Base-by-base conservation (phyloP, 2,888 invertebrate species). In the Hydropsyche betteni region DNA sequence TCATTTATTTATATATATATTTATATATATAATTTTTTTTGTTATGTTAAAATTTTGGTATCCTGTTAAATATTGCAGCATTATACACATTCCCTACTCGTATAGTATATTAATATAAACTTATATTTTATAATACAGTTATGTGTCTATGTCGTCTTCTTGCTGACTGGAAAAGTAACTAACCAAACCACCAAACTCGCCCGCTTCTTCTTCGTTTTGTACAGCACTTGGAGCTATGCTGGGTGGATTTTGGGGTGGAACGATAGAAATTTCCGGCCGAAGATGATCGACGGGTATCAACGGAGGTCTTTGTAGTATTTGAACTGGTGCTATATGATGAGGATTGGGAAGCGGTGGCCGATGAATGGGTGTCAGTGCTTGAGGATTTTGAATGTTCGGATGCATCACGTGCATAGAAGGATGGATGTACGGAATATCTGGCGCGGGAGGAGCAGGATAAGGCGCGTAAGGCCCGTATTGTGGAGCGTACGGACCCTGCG, bases 151-250 rank as follows among this genome's bases (percentile, higher is more conserved):
- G 85, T 95, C 95, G 83, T 95, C 95, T 84, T 95, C 93, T 80
- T 91, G 91, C 85, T 96, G 96, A 83, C 95, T 95, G 81, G 95
- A 95, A 85, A 96, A 96, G 86, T 96, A 96, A 84, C 95, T 95
- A 76, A 96, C 96, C 81, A 96, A 89, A 4, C 96, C 96, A 53
- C 95, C 95, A 84, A 96, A 96, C 83, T 95, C 95, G 69, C 94
- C 91, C 79, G 89, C 88, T 80, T 89, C 90, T 76, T 90, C 90
- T 81, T 87, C 84, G 77, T 75, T 80, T 80, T 79, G 78, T 79
- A 68, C 78, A 80, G 61, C 80, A 75, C 76, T 80, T 74, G 79
- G 78, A 80, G 61, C 79, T 80, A 58, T 79, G 78, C 69, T 79
- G 77, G 52, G 78, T 68, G 33, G 80, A 50, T 74, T 78, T 50